Evolutionary conservation across 2,797 vertebrate genomes (phyloP), one percentile per base, ranked within the genome.

Genomic region (Eulemur rubriventer): DNA sequence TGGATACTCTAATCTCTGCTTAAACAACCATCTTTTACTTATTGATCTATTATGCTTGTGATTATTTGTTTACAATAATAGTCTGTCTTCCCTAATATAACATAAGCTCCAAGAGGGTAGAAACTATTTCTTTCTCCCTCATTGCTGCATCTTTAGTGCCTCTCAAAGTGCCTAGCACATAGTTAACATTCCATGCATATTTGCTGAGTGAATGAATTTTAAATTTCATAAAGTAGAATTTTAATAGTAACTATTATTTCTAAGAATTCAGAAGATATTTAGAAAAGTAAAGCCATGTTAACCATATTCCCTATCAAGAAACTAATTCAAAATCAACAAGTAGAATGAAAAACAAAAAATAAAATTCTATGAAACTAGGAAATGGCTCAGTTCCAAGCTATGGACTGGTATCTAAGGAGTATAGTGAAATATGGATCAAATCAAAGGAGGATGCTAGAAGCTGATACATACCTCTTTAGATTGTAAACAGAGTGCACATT

Each of bases 171-270:
- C 38, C 52, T 94, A 70, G 63, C 59, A 75, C 16, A 33, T 67
- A 59, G 81, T 70, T 73, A 57, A 81, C 35, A 61, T 89, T 63
- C 12, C 59, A 48, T 73, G 46, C 80, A 38, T 83, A 90, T 92
- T 92, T 96, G 84, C 81, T 95, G 59, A 96, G 18, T 61, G 50
- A 90, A 79, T 50, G 33, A 59, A 61, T 61, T 93, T 24, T 89
- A 67, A 89, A n/a, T 93, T 97, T 93, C 89, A 61, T 65, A 90
- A 95, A 83, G 57, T 73, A 70, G n/a, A 86, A 92, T 89, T 96
- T 92, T 78, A 80, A 73, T 24, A 91, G 12, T 91, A 89, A 48
- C 76, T 86, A 18, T 90, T 69, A 86, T 26, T 85, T 85, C 30
- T 79, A 94, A 79, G 87, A 88, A 84, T 89, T 79, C 46, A 83